Evolutionary conservation across 2,797 vertebrate species (phyloP).

Genomic region (Xiphophorus birchmanni): DNA sequence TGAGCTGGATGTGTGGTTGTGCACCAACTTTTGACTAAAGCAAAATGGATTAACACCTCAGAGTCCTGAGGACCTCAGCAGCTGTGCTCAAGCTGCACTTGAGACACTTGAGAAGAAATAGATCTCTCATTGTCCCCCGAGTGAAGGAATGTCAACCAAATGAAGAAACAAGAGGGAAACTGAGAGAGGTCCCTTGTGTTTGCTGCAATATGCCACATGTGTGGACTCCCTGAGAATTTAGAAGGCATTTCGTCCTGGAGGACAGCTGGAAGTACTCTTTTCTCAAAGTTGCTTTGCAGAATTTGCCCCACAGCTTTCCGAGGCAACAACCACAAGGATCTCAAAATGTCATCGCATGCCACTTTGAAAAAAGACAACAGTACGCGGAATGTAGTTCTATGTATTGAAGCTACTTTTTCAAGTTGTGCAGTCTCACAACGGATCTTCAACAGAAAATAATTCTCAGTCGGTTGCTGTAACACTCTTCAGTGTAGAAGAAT

Average conservation of each 20-base stretch:
- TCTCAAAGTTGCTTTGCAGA: slow-evolving; percentile 18
- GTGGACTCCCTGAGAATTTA: slow-evolving; percentile 43
- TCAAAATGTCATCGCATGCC: not conserved
- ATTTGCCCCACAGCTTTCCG: slow-evolving; percentile 14
- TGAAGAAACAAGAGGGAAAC: slow-evolving; percentile 25
- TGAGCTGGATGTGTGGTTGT: not conserved
- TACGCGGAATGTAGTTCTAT: not conserved
- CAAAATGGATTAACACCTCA: slow-evolving; percentile 5
- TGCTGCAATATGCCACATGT: slow-evolving; percentile 21
- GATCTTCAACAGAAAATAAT: not conserved
- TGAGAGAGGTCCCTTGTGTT: slow-evolving; percentile 26
- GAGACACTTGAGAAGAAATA: not conserved
- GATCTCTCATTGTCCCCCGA: slow-evolving; percentile 29
- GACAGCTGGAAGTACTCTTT: slow-evolving; percentile 4
- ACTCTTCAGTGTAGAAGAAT: not conserved
- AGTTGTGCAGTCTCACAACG: not conserved
- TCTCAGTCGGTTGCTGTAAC: not conserved
- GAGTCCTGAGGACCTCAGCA: slow-evolving; percentile 6
- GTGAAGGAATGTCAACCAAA: slow-evolving; percentile 26
- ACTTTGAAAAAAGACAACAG: not conserved
- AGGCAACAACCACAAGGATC: not conserved
- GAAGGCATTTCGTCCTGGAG: slow-evolving; percentile 3
- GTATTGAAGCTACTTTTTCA: not conserved
- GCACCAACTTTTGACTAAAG: slow-evolving; percentile 20
- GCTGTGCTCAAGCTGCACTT: slow-evolving; percentile 16